Evolutionary conservation across 2,113 vertebrate genomes (phyloP), one percentile per base, ranked within the genome.

Genomic region (Oryzias woworae): DNA sequence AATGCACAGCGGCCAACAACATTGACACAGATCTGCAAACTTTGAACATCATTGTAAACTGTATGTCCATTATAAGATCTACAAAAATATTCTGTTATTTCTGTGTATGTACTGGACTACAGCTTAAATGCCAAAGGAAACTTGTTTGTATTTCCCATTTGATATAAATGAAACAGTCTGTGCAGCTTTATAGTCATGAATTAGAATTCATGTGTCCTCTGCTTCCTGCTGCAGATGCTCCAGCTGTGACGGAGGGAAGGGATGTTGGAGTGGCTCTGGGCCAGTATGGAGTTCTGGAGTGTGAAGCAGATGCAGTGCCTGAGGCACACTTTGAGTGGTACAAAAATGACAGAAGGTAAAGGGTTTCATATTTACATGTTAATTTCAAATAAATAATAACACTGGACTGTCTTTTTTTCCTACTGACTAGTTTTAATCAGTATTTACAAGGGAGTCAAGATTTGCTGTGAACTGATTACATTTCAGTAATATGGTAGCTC

Each of bases 241-340:
- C 97, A 0, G 93, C 90, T 63, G 95, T 98, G 84, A 93, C 93
- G 52, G 96, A 96, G 4, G 94, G 95, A 0, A 95, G 93, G 87
- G 96, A 95, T 45, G 92, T 94, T 0, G 96, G 96, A 0, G 94
- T 95, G 61, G 93, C 95, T 0, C 90, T 95, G 82, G 96, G 97
- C 68, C 95, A 97, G 74, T 93, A 89, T 66, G 96, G 95, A 22
- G 94, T 93, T 18, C 85, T 99, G 74, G 94, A 94, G 64, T 99
- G 97, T 0, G 95, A 97, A 75, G 96, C 95, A 0, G 94, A 94
- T 0, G 96, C 97, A 0, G 95, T 98, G 16, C 96, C 97, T 8
- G 90, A 92, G 0, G 95, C 96, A 1, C 87, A 96, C 28, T 98
- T 98, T 83, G 94, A 96, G 88, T 99, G 97, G 97, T 98, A 95